Conservation (phyloP, 2,888 invertebrate species). For the Synergus japonicus region DNA sequence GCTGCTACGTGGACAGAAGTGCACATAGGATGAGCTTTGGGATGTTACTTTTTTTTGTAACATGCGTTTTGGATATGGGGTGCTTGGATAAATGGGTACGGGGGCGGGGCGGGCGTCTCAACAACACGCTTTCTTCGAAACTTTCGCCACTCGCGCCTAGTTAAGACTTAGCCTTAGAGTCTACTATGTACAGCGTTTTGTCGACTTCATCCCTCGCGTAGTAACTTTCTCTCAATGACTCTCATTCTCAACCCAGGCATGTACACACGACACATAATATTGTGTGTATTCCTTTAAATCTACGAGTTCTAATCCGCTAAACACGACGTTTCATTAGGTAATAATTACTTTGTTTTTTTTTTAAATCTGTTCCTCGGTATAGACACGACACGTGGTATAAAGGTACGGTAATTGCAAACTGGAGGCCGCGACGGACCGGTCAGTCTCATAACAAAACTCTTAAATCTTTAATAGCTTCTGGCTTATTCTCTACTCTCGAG, state of each 20-base stretch:
- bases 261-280: slow-evolving; percentile 56
- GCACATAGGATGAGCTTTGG: slow-evolving; percentile 48
- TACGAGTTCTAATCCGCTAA: slow-evolving; percentile 51
- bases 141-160: slow-evolving; percentile 39
- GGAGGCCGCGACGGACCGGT: slow-evolving; percentile 69
- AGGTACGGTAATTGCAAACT: slow-evolving; percentile 72
- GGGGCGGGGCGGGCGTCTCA: slow-evolving; percentile 65
- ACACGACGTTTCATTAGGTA: slow-evolving; percentile 56
- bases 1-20: slow-evolving; percentile 50
- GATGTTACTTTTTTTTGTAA: slow-evolving; percentile 38
- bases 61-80: slow-evolving; percentile 50
- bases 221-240: slow-evolving; percentile 44
- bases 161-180: slow-evolving; percentile 51
- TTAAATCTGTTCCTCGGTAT: slow-evolving; percentile 49
- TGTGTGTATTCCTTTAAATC: slow-evolving; percentile 49
- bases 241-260: slow-evolving; percentile 44
- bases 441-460: slow-evolving; percentile 75
- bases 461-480: slow-evolving; percentile 50
- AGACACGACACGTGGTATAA: slow-evolving; percentile 61
- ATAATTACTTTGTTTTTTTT: slow-evolving; percentile 47
- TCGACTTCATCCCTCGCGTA: slow-evolving; percentile 45
- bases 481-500: slow-evolving; percentile 49
- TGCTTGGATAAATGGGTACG: slow-evolving; percentile 42
- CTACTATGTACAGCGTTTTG: slow-evolving; percentile 46
- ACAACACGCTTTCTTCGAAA: slow-evolving; percentile 62